A percentile compares a stretch with the other conserved stretches of the same genome.
These are phyloP conservation scores for Smittia aterrima DNA, from an alignment of 2,888 invertebrate species.

Conservation along the genomic window DNA sequence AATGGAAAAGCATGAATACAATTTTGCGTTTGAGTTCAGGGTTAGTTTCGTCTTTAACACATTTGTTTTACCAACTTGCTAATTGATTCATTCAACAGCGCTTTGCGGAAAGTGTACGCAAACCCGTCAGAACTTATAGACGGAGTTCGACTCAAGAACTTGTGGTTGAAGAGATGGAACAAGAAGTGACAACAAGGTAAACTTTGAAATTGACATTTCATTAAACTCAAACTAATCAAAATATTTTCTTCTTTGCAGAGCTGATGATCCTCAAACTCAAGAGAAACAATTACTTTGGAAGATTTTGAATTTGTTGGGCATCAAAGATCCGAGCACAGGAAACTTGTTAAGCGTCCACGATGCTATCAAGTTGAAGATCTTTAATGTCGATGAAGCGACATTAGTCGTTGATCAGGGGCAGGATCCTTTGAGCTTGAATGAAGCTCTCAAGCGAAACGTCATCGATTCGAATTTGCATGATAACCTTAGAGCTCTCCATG, in stretches of 20 bases:
- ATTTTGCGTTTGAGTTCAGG: conserved; percentile 67
- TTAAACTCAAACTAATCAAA: background rate
- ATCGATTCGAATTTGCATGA: conserved; percentile 49
- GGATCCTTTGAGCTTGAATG: conserved; percentile 56
- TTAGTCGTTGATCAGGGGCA: conserved; percentile 50
- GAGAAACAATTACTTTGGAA: conserved; percentile 54
- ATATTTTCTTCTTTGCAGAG: conserved; percentile 1
- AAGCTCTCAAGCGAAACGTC: conserved; percentile 56
- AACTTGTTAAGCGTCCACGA: conserved; percentile 62
- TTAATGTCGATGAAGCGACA: conserved; percentile 1
- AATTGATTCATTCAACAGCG: conserved; percentile 36
- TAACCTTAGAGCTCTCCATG: conserved; percentile 47
- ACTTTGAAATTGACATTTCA: background rate
- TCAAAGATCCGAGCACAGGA: conserved; percentile 57
- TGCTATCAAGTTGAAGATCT: conserved; percentile 50
- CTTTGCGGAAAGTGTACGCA: conserved; percentile 36
- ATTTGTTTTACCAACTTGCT: background rate
- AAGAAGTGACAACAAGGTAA: conserved; percentile 32
- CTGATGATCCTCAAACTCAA: conserved; percentile 15
- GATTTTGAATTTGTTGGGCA: conserved; percentile 44
- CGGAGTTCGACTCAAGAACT: conserved; percentile 32
- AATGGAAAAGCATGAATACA: conserved; percentile 56
- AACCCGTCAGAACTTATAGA: conserved; percentile 29
- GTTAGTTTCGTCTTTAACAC: conserved; percentile 52
- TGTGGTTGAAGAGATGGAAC: conserved; percentile 38